Evolutionary conservation across 2,888 invertebrate genomes (phyloP), one percentile per base, ranked within the genome.

Genomic region (Endotricha flammealis): DNA sequence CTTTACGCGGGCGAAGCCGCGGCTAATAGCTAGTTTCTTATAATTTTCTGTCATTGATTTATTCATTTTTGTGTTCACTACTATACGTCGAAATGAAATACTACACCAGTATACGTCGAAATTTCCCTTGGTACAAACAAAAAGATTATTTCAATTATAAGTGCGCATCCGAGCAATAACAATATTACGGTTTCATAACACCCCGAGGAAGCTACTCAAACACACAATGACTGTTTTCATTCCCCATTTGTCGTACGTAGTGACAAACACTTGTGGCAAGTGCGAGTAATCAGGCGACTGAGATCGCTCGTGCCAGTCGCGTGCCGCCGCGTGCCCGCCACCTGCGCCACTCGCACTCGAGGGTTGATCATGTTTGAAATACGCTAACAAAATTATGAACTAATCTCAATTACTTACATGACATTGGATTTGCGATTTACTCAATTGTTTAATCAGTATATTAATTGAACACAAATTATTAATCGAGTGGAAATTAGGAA

Each of bases 231-330:
- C 46, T 63, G 57, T 68, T 68, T 62, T 65, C 60, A 67, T 68
- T 59, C 64, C 64, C 67, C 57, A 66, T 58, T 68, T 64, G 63
- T 60, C 53, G 57, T 53, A 51, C 52, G 44, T 46, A 54, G 65
- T 52, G 63, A 65, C 64, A 66, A 64, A 70, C 64, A 70, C 65
- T 74, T 70, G 76, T 62, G 74, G 76, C 80, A 79, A 82, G 81
- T 82, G 83, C 65, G 61, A 65, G 67, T 57, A 74, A 78, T 78
- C 73, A 61, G 52, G 55, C 57, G 46, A 46, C 42, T 32, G 35
- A 32, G 46, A 24, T 35, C 40, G 48, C 64, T 53, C 66, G 69
- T 59, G 70, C 32, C 35, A 0, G 58, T 1, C 73, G 56, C 75
- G 71, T 55, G 71, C 44, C 30, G 50, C 17, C 72, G 56, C 71